phyloP scores from a whole-genome alignment of 1,140 invertebrate species.

The Halesus radiatus region DNA sequence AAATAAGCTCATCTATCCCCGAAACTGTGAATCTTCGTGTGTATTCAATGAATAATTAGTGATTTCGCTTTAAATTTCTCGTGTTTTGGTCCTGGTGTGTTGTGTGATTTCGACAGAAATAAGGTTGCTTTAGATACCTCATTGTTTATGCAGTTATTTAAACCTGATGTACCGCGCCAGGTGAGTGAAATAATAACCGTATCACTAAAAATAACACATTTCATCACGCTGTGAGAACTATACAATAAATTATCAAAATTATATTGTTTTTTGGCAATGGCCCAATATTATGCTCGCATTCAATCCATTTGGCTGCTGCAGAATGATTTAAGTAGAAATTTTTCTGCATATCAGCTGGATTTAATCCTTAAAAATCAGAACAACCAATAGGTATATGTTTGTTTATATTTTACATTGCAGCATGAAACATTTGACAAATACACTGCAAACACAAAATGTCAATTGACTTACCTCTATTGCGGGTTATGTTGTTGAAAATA shows the following conservation, averaged over 20 bases:
- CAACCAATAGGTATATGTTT: no score
- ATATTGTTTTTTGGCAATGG: slow-evolving; percentile 43
- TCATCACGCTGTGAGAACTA: slow-evolving; percentile 9
- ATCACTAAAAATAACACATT: slow-evolving; percentile 41
- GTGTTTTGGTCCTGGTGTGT: not conserved
- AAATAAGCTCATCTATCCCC: slow-evolving; percentile 12
- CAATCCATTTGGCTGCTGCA: slow-evolving; percentile 1
- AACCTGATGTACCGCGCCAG: slow-evolving; percentile 44
- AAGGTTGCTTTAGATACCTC: slow-evolving; percentile 25
- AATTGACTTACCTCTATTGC: no score
- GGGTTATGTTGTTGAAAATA: no score
- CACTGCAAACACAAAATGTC: no score
- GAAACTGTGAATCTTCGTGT: slow-evolving; percentile 14
- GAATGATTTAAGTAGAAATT: not conserved
- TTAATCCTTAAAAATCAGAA: not conserved
- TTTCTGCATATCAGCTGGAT: not conserved
- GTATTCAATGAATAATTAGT: slow-evolving; percentile 6
- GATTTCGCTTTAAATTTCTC: not conserved
- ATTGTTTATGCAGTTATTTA: slow-evolving; percentile 48
- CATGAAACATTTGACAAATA: no score
- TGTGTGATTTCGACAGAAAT: slow-evolving; percentile 35
- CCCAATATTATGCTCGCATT: slow-evolving; percentile 22
- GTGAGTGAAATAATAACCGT: slow-evolving; percentile 34
- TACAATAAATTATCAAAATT: slow-evolving; percentile 36
- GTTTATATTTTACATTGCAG: no score